These are phyloP conservation scores for Leucophenga montana DNA, from an alignment of 2,888 invertebrate species.

Conservation along the genomic window DNA sequence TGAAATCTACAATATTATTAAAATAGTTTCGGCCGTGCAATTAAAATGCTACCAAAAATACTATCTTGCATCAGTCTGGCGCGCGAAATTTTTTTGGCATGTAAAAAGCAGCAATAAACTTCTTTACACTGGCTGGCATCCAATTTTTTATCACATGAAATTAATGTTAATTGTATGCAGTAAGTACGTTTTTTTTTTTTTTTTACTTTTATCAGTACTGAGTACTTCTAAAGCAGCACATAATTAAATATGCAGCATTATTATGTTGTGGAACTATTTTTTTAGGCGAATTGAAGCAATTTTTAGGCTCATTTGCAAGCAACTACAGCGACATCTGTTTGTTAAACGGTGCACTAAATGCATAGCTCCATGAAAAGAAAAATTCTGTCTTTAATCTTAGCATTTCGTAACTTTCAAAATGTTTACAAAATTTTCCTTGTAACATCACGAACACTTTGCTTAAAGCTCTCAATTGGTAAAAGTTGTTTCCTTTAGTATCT, in stretches of 20 bases:
- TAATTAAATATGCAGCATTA: slow-evolving; percentile 14
- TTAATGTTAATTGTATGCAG: slow-evolving; percentile 26
- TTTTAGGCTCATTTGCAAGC: no score
- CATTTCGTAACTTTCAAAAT: no score
- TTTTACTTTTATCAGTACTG: background rate
- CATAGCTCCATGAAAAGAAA: no score
- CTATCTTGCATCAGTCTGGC: background rate
- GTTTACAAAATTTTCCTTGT: no score
- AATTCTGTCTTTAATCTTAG: no score
- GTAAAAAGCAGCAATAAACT: slow-evolving; percentile 17
- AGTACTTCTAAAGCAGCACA: background rate
- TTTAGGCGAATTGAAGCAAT: no score
- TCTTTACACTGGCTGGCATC: slow-evolving; percentile 1
- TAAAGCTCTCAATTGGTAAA: no score
- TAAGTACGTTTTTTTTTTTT: background rate
- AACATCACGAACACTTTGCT: no score
- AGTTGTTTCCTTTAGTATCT: no score
- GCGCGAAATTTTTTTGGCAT: background rate
- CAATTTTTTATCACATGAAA: slow-evolving; percentile 21
- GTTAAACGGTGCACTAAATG: no score
- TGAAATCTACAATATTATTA: background rate
- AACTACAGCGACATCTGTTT: no score
- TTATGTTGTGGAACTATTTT: no score
- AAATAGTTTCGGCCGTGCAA: background rate
- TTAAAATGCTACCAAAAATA: background rate